Evolutionary conservation across 2,888 invertebrate genomes (phyloP).

Genomic region (Pegoplata infirma): DNA sequence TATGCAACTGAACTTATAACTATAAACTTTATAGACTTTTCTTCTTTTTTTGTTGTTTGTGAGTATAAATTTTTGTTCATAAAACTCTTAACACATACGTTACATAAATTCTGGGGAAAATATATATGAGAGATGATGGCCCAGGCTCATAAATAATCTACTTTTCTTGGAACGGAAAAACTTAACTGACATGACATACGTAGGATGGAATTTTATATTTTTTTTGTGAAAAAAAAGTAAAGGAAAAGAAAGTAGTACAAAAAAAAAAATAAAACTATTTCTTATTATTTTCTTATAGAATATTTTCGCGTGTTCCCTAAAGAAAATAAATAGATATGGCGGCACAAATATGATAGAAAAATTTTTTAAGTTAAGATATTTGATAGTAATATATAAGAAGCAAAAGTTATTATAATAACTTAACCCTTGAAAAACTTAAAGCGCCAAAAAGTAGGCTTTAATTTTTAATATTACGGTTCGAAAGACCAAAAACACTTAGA

Average conservation of each 20-base stretch:
- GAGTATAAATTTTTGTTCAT: neutral
- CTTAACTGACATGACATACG: conserved; percentile 23
- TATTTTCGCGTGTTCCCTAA: conserved; percentile 1
- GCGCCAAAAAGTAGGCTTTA: no score
- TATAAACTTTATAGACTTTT: neutral
- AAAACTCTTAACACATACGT: conserved; percentile 23
- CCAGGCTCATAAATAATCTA: conserved; percentile 53
- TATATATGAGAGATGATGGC: conserved; percentile 43
- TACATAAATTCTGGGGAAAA: conserved; percentile 13
- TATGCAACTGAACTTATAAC: conserved; percentile 2
- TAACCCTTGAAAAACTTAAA: neutral
- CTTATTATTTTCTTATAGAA: neutral
- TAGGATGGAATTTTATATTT: conserved; percentile 8
- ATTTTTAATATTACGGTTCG: neutral
- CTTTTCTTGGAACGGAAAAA: conserved; percentile 10
- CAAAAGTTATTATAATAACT: neutral
- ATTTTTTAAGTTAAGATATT: neutral
- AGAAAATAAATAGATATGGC: neutral
- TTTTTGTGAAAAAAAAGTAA: neutral
- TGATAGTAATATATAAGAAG: neutral
- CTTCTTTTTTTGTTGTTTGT: neutral
- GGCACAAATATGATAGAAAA: neutral
- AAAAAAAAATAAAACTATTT: neutral
- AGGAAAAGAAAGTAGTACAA: neutral
- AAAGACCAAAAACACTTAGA: neutral